Evolutionary conservation across 2,113 vertebrate species (phyloP), one percentile per base, ranked within the genome.

Genomic region (Romanogobio albipinnatus): DNA sequence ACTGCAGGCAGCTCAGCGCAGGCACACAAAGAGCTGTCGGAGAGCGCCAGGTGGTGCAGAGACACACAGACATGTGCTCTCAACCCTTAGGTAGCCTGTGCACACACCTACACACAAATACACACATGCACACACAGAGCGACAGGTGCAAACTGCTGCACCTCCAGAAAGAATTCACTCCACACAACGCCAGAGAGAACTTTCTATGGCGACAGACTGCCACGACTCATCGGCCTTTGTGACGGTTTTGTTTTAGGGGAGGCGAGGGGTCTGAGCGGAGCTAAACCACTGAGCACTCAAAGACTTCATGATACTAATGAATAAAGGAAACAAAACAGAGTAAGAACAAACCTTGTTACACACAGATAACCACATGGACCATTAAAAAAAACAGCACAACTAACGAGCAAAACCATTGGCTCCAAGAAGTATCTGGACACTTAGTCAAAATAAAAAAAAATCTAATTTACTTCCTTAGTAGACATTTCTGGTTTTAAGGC

Each of bases 81-180:
- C 64, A 10, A 56, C 26, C 80, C 29, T 70, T 71, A 71, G 71
- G 62, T 79, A 45, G 45, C 2, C 39, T 29, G 66, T 43, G 45
- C 75, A 78, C 61, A 58, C 75, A 79, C 75, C 43, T 59, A 79
- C 81, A 58, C 70, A 64, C 75, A 61, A 64, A 70, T 64, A 66
- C 83, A 64, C 59, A 22, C 36, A 61, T 29, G 8, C 22, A 33
- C 47, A 71, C 89, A 90, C 86, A 82, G 73, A 62, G 87, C 88
- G 91, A 93, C 94, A 94, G 93, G 93, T 94, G 94, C 93, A 93
- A 90, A 91, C 90, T 86, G 86, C 90, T 90, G 92, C 91, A 94
- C 92, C 92, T 94, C 92, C 90, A 86, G 85, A 53, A 90, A 87
- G 87, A 75, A 84, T 84, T 84, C 24, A 61, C 77, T 81, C 56